Evolutionary conservation across 2,888 invertebrate species (phyloP), one percentile per base, ranked within the genome.

Genomic region (Abscondita cerata): DNA sequence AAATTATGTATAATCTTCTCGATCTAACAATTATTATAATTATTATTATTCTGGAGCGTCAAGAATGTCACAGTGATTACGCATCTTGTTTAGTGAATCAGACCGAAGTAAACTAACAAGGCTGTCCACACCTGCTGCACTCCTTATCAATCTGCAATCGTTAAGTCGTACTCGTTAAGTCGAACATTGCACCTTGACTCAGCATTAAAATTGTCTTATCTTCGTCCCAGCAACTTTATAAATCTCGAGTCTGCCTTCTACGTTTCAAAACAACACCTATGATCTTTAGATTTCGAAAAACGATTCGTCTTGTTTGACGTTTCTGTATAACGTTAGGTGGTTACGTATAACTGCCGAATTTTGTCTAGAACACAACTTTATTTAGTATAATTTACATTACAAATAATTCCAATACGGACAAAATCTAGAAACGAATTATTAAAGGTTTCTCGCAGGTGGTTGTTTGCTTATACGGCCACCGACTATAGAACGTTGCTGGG

Each of bases 301-400:
- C 71, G 68, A 74, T 74, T 70, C 72, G 69, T 72, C 73, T 72
- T 73, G 46, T 71, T 74, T 72, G 73, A 72, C 73, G 66, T 67
- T 70, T 69, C 58, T 65, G 65, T 64, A 69, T 60, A 66, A 59
- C 31, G 50, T 62, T 61, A 40, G 4, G 15, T 13, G n/a, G n/a
- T n/a, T n/a, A 40, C 40, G 40, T 5, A n/a, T 8, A 12, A 40
- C n/a, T 8, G 12, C 25, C 25, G 25, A 25, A 25, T 25, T 6
- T 25, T 25, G 25, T 25, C 15, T 40, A 1, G 40, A 40, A 13
- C n/a, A 15, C 40, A 15, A 2, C 16, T 16, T 46, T 9, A 18
- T 46, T 25, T 4, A 19, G 3, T 25, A 9, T 19, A 25, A n/a
- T 25, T 55, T 48, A 1, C 5, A 41, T 13, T 41, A 15, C 15